Conservation (phyloP, 1,140 invertebrate genomes). For the Antheraea mylitta region DNA sequence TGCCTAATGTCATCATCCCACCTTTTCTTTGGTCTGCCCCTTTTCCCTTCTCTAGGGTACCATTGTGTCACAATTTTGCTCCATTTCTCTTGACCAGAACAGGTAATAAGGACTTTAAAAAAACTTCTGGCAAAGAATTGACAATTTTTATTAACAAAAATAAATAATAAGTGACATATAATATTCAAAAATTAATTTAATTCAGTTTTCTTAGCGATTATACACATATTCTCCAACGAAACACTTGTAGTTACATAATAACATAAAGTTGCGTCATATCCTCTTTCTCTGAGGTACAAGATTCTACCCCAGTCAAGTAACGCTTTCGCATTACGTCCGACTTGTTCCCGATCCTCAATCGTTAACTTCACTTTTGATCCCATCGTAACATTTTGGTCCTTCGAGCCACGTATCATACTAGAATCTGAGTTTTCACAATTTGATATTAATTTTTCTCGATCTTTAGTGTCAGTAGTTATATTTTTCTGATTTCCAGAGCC, state of each 20-base stretch:
- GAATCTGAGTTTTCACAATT: background rate
- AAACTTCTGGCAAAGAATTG: background rate
- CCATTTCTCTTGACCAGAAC: no score
- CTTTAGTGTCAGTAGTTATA: background rate
- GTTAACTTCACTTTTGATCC: background rate
- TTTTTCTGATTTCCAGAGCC: background rate
- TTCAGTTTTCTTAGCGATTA: constrained; percentile 78
- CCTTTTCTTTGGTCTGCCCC: no score
- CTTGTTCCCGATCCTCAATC: constrained; percentile 78
- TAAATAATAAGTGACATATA: constrained; percentile 4
- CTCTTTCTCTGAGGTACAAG: constrained; percentile 80
- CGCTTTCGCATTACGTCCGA: constrained; percentile 87
- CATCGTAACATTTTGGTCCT: background rate
- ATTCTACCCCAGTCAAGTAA: constrained; percentile 88
- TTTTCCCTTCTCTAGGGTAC: no score
- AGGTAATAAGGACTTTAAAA: no score
- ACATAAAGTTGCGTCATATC: constrained; percentile 81
- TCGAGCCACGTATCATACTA: background rate
- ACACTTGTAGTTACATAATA: constrained; percentile 82
- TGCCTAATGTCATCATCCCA: no score
- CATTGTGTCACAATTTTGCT: no score
- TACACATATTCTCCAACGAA: constrained; percentile 89
- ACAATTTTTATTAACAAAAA: constrained; percentile 4
- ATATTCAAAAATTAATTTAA: background rate
- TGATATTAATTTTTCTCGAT: background rate